Conservation (phyloP, 2,888 invertebrate genomes). For the Cataglyphis rosenhaueri region DNA sequence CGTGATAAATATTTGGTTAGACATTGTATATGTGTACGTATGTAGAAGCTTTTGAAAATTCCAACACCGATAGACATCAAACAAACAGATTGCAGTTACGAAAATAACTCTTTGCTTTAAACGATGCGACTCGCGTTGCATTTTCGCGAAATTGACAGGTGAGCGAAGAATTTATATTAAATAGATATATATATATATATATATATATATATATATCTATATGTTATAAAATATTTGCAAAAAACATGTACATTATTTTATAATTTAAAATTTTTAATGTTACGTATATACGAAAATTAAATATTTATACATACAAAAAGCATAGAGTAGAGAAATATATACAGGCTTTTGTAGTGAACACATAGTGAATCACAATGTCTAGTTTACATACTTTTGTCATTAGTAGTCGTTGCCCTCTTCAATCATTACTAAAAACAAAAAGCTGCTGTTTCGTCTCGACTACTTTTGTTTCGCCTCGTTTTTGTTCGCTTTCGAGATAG, state of each 20-base stretch:
- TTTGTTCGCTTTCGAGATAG: conserved; percentile 27
- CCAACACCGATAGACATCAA: neutral
- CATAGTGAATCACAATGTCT: neutral
- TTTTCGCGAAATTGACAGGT: neutral
- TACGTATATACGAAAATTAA: neutral
- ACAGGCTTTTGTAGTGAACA: neutral
- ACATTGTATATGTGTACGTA: neutral
- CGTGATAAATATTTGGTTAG: conserved; percentile 55
- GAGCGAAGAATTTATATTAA: neutral
- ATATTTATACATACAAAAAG: neutral
- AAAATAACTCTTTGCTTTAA: conserved; percentile 13
- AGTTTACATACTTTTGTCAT: conserved; percentile 46
- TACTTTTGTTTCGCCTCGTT: neutral
- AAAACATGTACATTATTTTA: neutral
- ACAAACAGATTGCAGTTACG: neutral
- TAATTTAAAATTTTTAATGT: neutral
- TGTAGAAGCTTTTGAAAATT: conserved; percentile 13
- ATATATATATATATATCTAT: too few species aligned
- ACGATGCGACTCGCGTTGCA: neutral
- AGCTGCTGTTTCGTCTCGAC: neutral
- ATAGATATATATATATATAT: neutral
- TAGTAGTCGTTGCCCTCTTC: conserved; percentile 23
- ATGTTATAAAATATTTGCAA: neutral
- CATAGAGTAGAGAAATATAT: neutral
- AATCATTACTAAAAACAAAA: conserved; percentile 21